Evolutionary conservation across 1,140 invertebrate genomes (phyloP).

Genomic region (Fopius arisanus): DNA sequence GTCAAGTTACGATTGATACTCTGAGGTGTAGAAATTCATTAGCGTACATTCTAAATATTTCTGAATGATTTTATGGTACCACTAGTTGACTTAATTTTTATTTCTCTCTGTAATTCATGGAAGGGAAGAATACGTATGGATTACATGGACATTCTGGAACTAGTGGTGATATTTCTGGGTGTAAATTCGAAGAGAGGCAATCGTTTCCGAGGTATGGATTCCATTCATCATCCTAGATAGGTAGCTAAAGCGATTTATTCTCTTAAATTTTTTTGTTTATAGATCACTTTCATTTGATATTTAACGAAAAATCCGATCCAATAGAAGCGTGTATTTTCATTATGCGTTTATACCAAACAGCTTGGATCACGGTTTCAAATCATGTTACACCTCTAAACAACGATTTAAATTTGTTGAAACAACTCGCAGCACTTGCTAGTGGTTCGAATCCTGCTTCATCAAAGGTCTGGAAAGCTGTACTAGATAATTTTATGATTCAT

Average conservation of each 20-base stretch:
- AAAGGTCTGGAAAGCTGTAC: neutral
- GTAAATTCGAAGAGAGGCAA: neutral
- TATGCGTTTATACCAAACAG: neutral
- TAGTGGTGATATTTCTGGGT: neutral
- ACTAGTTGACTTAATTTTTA: too few relatives aligned
- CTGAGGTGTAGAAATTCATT: too few relatives aligned
- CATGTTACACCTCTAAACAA: neutral
- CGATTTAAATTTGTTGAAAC: neutral
- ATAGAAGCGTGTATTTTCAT: neutral
- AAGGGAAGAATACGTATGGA: neutral
- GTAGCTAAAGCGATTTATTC: neutral
- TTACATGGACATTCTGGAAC: neutral
- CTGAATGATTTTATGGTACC: too few relatives aligned
- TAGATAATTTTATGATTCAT: neutral
- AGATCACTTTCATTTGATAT: neutral
- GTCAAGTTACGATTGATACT: too few relatives aligned
- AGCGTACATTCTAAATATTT: too few relatives aligned
- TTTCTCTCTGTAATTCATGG: too few relatives aligned
- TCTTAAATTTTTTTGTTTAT: neutral
- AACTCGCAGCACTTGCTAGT: neutral
- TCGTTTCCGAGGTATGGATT: neutral
- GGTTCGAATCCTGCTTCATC: neutral
- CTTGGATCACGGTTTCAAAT: neutral
- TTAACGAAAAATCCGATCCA: neutral
- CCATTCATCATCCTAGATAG: neutral